Percentiles rank a stretch among this genome's conserved stretches.
These are phyloP conservation scores for Cataglyphis rosenhaueri DNA, from an alignment of 2,888 invertebrate genomes.

Conservation along the genomic window DNA sequence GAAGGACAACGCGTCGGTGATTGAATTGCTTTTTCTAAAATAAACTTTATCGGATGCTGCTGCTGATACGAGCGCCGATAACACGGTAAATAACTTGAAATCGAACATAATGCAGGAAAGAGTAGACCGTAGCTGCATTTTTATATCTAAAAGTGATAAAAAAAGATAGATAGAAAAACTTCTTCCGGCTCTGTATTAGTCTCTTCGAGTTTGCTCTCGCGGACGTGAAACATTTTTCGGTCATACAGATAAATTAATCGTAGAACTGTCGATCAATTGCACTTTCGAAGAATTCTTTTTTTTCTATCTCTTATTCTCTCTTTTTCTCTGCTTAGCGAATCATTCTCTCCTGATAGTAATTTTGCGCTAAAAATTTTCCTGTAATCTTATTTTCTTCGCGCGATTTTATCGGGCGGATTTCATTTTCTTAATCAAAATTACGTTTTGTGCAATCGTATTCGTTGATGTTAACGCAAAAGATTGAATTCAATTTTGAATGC, in stretches of 20 bases:
- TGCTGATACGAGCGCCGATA: constrained; percentile 52
- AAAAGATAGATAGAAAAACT: constrained; percentile 52
- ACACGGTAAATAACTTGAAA: constrained; percentile 52
- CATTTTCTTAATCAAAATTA: background rate
- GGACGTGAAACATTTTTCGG: background rate
- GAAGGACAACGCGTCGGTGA: constrained; percentile 69
- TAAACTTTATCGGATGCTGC: constrained; percentile 52
- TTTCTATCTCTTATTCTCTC: background rate
- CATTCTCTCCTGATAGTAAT: constrained; percentile 33
- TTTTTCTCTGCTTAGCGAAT: constrained; percentile 15
- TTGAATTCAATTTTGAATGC: background rate
- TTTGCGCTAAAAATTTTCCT: constrained; percentile 13
- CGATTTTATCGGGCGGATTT: background rate
- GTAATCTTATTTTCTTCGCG: constrained; percentile 36
- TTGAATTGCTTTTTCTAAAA: constrained; percentile 62
- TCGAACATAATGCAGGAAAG: background rate
- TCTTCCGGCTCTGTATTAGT: constrained; percentile 52
- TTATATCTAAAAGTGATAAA: constrained; percentile 55
- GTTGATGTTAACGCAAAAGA: background rate
- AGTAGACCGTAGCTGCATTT: constrained; percentile 38
- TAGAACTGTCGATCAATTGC: constrained; percentile 42
- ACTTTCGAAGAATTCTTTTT: constrained; percentile 56
- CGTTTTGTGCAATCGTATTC: background rate
- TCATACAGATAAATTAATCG: constrained; percentile 54
- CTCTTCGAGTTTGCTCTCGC: background rate